These are phyloP conservation scores for Sebastes reedi DNA, from an alignment of 2,797 vertebrate species.

Conservation along the genomic window DNA sequence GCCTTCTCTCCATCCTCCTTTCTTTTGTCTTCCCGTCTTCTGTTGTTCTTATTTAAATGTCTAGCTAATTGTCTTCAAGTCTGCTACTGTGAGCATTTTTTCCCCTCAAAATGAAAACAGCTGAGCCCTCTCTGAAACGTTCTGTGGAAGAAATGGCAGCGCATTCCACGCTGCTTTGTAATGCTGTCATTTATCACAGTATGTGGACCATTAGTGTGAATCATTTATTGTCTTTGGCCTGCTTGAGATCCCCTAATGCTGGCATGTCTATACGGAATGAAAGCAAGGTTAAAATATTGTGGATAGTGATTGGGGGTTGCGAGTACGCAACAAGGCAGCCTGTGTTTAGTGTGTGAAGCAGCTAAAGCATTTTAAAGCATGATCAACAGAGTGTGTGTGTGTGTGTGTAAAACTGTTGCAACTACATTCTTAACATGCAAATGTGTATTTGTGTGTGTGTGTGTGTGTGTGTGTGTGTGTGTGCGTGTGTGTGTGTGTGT, in stretches of 20 bases:
- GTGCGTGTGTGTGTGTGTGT: background rate
- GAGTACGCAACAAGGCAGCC: constrained; percentile 24
- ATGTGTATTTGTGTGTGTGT: background rate
- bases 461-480: background rate
- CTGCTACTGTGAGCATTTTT: constrained; percentile 28
- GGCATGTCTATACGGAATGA: constrained; percentile 43
- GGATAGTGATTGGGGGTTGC: constrained; percentile 20
- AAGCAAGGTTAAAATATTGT: constrained; percentile 40
- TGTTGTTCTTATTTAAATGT: constrained; percentile 44
- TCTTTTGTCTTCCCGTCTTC: background rate
- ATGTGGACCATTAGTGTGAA: constrained; percentile 68
- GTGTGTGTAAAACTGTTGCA: background rate
- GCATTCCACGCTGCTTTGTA: constrained; percentile 68
- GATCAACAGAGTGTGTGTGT: background rate
- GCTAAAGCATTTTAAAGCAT: constrained; percentile 8
- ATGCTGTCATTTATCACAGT: constrained; percentile 72
- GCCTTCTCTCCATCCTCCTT: background rate
- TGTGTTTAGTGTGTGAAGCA: constrained; percentile 25
- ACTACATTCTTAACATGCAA: background rate
- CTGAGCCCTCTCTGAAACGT: constrained; percentile 23
- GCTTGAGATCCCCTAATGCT: constrained; percentile 43
- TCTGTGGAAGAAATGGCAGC: constrained; percentile 45
- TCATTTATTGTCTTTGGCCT: constrained; percentile 75
- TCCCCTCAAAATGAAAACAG: constrained; percentile 38
- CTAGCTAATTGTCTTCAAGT: constrained; percentile 38